A percentile compares a stretch with the other conserved stretches of the same genome.
Conservation (phyloP, 2,888 invertebrate species). For the Corbicula japonica region DNA sequence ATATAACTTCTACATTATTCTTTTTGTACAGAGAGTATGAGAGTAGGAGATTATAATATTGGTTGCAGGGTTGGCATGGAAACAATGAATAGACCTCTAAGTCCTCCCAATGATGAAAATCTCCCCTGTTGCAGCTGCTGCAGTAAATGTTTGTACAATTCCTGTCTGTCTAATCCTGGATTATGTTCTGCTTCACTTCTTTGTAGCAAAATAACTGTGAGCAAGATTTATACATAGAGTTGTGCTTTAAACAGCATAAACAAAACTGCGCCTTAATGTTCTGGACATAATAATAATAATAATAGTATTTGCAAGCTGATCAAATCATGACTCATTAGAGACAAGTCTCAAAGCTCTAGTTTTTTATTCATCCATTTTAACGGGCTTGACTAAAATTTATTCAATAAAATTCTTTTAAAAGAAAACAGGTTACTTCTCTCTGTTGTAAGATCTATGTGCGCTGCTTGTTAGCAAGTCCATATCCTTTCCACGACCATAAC, state of each 20-base stretch:
- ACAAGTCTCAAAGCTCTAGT: neutral
- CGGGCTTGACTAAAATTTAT: neutral
- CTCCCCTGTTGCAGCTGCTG: conserved; percentile 34
- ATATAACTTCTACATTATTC: neutral
- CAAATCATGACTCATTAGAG: neutral
- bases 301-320: neutral
- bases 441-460: too few relatives aligned
- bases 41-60: neutral
- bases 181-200: conserved; percentile 12
- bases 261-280: neutral
- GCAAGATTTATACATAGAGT: conserved; percentile 7
- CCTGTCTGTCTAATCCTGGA: conserved; percentile 1
- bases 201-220: conserved; percentile 20
- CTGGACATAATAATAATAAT: neutral
- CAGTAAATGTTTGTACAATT: conserved; percentile 14
- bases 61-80: neutral
- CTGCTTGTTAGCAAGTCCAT: too few relatives aligned
- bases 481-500: too few relatives aligned
- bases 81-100: conserved; percentile 21
- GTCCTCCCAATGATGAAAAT: conserved; percentile 11
- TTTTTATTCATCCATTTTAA: neutral
- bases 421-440: too few relatives aligned
- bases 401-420: too few relatives aligned
- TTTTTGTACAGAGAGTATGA: neutral
- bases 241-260: neutral